Conservation (phyloP, 2,888 invertebrate species). For the Protonemura montana region DNA sequence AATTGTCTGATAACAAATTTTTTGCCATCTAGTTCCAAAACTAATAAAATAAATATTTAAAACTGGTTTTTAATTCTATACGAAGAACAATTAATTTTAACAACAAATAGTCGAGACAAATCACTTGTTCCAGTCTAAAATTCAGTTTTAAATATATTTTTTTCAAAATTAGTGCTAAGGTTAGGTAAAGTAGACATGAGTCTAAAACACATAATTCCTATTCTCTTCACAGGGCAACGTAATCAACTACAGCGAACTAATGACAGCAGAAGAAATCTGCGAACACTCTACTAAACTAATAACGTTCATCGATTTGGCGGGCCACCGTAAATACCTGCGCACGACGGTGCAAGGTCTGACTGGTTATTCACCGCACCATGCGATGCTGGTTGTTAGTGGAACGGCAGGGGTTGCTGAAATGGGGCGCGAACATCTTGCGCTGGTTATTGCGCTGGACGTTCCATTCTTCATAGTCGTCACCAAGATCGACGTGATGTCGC, state of each 20-base stretch:
- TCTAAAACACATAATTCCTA: too few species aligned
- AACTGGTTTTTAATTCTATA: too few species aligned
- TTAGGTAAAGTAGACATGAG: too few species aligned
- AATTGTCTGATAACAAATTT: background rate
- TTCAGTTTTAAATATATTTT: too few species aligned
- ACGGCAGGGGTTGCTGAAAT: conserved; percentile 82
- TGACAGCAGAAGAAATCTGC: conserved; percentile 93
- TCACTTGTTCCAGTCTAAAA: too few species aligned
- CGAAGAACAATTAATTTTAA: too few species aligned
- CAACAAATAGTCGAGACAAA: too few species aligned
- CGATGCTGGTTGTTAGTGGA: conserved; percentile 85
- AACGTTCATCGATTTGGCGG: conserved; percentile 94
- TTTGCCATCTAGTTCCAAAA: too few species aligned
- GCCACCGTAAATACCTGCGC: conserved; percentile 93
- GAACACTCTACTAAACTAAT: conserved; percentile 92
- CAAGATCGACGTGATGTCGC: conserved; percentile 81
- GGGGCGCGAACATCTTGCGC: conserved; percentile 90
- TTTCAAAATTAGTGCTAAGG: too few species aligned
- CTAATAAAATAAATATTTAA: too few species aligned
- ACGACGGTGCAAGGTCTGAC: conserved; percentile 95
- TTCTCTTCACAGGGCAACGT: conserved; percentile 71
- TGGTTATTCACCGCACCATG: conserved; percentile 92
- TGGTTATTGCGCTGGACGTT: conserved; percentile 80
- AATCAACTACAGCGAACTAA: conserved; percentile 84
- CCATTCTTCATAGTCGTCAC: conserved; percentile 95